A percentile compares a stretch with the other conserved stretches of the same genome.
Evolutionary conservation across 2,888 invertebrate genomes (phyloP).

Genomic region (Torymus texanus): DNA sequence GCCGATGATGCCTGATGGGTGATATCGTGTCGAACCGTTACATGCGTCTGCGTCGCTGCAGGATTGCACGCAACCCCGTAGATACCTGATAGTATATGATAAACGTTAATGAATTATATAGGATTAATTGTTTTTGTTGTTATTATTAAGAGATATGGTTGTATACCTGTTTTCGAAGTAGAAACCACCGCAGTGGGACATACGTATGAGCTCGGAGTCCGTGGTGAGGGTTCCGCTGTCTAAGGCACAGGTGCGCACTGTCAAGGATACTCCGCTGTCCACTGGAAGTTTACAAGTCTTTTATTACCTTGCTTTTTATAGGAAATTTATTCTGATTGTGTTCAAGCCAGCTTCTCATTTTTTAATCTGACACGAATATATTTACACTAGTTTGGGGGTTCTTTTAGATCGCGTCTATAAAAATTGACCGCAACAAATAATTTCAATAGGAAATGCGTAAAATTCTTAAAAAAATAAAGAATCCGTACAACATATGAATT

Average conservation of each 20-base stretch:
- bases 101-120: background rate
- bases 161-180: constrained; percentile 88
- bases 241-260: constrained; percentile 94
- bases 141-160: too few species aligned
- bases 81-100: constrained; percentile 87
- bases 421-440: too few species aligned
- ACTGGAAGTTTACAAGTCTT: constrained; percentile 77
- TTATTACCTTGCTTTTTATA: too few species aligned
- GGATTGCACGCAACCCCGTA: constrained; percentile 94
- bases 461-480: too few species aligned
- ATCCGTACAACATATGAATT: too few species aligned
- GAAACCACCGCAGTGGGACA: constrained; percentile 98
- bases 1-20: background rate
- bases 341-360: too few species aligned
- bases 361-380: too few species aligned
- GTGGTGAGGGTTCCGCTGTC: constrained; percentile 97
- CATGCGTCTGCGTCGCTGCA: constrained; percentile 96
- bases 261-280: constrained; percentile 87
- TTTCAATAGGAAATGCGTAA: too few species aligned
- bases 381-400: too few species aligned
- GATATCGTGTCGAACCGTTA: constrained; percentile 76
- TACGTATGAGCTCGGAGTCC: constrained; percentile 96
- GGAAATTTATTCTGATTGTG: too few species aligned
- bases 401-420: too few species aligned
- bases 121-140: too few species aligned